Base-by-base conservation (phyloP, 2,113 vertebrate species). In the Colossoma macropomum region DNA sequence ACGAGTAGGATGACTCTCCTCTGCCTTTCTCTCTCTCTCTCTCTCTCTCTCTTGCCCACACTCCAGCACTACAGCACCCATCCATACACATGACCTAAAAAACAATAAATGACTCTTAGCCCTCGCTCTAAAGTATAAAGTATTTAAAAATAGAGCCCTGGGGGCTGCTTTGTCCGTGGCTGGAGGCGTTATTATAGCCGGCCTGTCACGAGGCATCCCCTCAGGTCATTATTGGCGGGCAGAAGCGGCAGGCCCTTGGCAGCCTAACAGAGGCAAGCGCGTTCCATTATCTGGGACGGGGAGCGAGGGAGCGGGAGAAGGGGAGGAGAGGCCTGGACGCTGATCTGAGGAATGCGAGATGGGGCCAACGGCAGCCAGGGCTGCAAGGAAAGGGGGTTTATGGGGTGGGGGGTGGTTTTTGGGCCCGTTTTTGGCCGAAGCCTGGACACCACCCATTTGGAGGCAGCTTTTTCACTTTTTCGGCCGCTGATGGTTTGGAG, bases 141-240 rank as follows among this genome's bases (percentile, higher is more conserved):
- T 94, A 94, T 94, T 95, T 94, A 94, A 95, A 95, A 94, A 95
- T 92, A 91, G 93, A 95, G 91, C 94, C 94, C 93, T 73, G 56
- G 94, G 94, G 94, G 92, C 92, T 94, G 92, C 92, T 94, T 94
- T 94, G 93, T 93, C 94, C 89, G 68, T 92, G 92, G 92, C 94
- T 94, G 88, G 90, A 93, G 93, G 94, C 93, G 89, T 94, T 94
- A 94, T 95, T 95, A 93, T 91, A 94, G 92, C 91, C 91, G 77
- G 89, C 92, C 93, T 94, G 94, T 95, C 93, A 93, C 88, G 91
- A 93, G 92, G 91, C 91, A 91, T 91, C 92, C 94, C 94, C 94
- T 93, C 88, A 92, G 93, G 94, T 95, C 93, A 95, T 95, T 94
- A 95, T 93, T 94, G 91, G 85, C 79, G 88, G 91, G 91, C 91